Evolutionary conservation across 2,888 invertebrate species (phyloP).

Genomic region (Andrena marginata): DNA sequence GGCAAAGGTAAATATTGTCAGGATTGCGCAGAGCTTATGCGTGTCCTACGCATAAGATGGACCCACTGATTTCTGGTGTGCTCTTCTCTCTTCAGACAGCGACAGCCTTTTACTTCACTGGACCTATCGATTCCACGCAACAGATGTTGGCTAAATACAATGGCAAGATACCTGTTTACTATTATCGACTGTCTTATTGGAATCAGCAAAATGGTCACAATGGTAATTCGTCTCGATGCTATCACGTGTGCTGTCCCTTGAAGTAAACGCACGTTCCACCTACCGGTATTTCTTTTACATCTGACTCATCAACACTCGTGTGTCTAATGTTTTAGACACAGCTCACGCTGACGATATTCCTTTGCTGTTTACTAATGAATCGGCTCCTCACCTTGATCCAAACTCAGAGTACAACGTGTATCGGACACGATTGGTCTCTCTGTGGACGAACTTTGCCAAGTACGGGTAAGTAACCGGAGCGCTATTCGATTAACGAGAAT

Average conservation of each 20-base stretch:
- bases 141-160: conserved; percentile 48
- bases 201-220: conserved; percentile 86
- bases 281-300: too few species aligned
- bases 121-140: conserved; percentile 71
- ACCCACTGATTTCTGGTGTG: too few species aligned
- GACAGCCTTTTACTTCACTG: conserved; percentile 58
- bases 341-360: conserved; percentile 86
- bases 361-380: conserved; percentile 86
- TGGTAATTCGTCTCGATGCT: too few species aligned
- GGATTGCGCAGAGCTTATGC: background rate
- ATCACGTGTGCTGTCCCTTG: conserved; percentile 45
- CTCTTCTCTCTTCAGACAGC: conserved; percentile 41
- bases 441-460: conserved; percentile 89
- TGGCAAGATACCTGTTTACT: conserved; percentile 59
- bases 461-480: conserved; percentile 52
- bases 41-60: too few species aligned
- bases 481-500: too few species aligned
- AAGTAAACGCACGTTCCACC: background rate
- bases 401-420: conserved; percentile 77
- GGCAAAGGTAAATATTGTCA: too few species aligned
- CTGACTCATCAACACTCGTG: background rate
- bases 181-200: conserved; percentile 69
- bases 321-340: conserved; percentile 60
- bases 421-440: conserved; percentile 85
- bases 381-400: conserved; percentile 61